Evolutionary conservation across 2,888 invertebrate species (phyloP), one percentile per base, ranked within the genome.

Genomic region (Conistra vaccinii): DNA sequence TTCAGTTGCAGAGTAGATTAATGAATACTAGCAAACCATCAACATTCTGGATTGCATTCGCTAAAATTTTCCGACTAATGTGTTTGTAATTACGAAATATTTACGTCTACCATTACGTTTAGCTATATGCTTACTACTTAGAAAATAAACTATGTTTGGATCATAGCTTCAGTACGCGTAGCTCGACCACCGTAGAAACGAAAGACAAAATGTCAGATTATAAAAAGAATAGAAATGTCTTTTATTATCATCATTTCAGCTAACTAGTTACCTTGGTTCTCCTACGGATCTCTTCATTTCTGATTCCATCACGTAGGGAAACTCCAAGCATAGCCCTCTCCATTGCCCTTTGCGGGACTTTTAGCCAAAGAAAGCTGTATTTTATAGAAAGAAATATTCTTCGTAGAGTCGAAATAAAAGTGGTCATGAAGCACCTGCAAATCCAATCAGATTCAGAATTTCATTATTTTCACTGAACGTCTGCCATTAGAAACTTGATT

Each of bases 11-110:
- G 14, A 35, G 45, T 60, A 10, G 29, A 63, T 32, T 45, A 29
- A 58, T 58, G 58, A 26, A 20, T 55, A 23, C 26, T 35, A 77
- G 60, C 12, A 26, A 26, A 60, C 12, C n/a, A 65, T 55, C 32
- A 60, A 66, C 48, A 58, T 72, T 79, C 53, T 42, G 32, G 14
- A 67, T 61, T n/a, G 32, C 82, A 42, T 23, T 51, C 14, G 66
- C 48, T n/a, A n/a, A 23, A 39, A 26, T 32, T 66, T 62, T 45
- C 20, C 29, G 10, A 32, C 45, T 26, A 65, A 81, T 68, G 68
- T 53, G 67, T 68, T 63, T 42, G 29, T 48, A 48, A 76, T 68
- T 45, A 35, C 10, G 45, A 63, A 42, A 60, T 20, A 51, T 39
- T 39, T 29, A 17, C 17, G 26, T 45, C 23, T 23, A 39, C 7